phyloP scores from a whole-genome alignment of 1,140 invertebrate species.

The Coelopa frigida region DNA sequence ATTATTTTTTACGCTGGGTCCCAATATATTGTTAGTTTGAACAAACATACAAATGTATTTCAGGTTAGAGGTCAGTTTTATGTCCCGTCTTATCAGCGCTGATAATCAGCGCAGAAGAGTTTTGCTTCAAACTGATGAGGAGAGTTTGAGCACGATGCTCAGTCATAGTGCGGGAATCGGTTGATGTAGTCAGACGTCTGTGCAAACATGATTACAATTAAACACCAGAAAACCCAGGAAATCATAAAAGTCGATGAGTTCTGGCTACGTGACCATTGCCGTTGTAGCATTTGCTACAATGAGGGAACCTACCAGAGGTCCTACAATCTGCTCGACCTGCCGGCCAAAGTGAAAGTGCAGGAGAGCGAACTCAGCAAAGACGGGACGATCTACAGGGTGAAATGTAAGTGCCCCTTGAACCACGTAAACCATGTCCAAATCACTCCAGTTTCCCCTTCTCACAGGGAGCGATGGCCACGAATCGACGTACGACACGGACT shows the following conservation, averaged over 20 bases:
- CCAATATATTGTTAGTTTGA: no score
- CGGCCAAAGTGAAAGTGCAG: constrained; percentile 18
- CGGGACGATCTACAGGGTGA: constrained; percentile 9
- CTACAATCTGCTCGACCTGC: constrained; percentile 33
- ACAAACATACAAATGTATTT: no score
- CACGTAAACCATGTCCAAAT: background rate
- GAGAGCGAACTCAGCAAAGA: constrained; percentile 5
- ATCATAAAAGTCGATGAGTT: constrained; percentile 10
- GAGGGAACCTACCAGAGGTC: constrained; percentile 32
- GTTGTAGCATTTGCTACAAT: constrained; percentile 31
- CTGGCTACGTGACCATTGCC: constrained; percentile 34
- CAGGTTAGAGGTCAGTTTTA: no score
- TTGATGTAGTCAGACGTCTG: no score
- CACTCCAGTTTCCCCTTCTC: background rate
- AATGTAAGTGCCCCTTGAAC: constrained; percentile 15
- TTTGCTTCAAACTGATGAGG: no score
- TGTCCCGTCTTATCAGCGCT: no score
- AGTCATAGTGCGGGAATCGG: no score
- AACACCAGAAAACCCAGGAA: constrained; percentile 2
- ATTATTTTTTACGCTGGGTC: no score
- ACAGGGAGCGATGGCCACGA: constrained; percentile 37
- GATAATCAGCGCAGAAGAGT: no score
- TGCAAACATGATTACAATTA: constrained; percentile 13
- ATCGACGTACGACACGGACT: constrained; percentile 28
- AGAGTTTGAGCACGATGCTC: no score